These are phyloP conservation scores for Heliconius himera DNA, from an alignment of 1,140 invertebrate genomes.

Conservation along the genomic window DNA sequence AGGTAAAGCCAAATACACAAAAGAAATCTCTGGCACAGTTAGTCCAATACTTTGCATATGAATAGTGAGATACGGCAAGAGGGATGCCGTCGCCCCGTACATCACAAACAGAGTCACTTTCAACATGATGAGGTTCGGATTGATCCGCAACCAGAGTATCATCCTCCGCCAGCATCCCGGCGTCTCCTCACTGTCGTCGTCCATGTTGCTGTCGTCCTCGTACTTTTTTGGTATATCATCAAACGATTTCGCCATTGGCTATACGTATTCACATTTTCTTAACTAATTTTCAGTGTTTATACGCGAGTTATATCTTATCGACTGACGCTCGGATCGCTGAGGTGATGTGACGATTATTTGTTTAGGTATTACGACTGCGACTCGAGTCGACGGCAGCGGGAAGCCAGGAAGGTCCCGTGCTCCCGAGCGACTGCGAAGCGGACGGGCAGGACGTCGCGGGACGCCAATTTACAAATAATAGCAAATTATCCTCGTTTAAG, in stretches of 20 bases:
- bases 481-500: constrained; percentile 81
- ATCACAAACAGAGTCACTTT: constrained; percentile 91
- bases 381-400: constrained; percentile 55
- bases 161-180: constrained; percentile 55
- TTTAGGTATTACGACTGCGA: constrained; percentile 57
- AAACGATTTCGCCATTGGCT: constrained; percentile 61
- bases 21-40: constrained; percentile 90
- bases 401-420: constrained; percentile 66
- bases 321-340: constrained; percentile 66
- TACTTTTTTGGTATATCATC: constrained; percentile 70
- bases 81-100: constrained; percentile 90
- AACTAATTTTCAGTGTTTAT: constrained; percentile 53
- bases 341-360: constrained; percentile 69
- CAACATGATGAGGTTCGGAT: constrained; percentile 88
- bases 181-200: constrained; percentile 63
- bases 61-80: constrained; percentile 91
- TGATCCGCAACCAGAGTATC: constrained; percentile 81
- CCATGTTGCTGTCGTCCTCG: constrained; percentile 63
- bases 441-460: constrained; percentile 65
- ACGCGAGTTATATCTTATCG: constrained; percentile 72
- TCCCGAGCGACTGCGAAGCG: constrained; percentile 69
- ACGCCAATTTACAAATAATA: constrained; percentile 81
- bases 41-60: constrained; percentile 94
- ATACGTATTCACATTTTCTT: constrained; percentile 62
- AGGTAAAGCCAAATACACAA: constrained; percentile 91